Evolutionary conservation across 1,140 invertebrate genomes (phyloP), one percentile per base, ranked within the genome.

Genomic region (Ceratosolen solmsi): DNA sequence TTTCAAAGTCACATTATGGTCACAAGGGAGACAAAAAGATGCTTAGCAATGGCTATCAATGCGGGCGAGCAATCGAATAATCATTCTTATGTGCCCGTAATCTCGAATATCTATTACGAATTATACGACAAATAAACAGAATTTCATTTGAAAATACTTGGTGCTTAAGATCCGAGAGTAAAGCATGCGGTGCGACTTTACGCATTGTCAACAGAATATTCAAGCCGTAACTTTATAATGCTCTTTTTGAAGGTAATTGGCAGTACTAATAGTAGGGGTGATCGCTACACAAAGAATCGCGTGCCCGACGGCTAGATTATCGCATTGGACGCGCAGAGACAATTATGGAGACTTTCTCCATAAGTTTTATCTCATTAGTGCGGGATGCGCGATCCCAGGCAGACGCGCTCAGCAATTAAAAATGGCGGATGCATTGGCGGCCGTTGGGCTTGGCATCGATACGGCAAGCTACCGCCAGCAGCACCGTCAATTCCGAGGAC

Each of bases 191-290:
- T 36, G 30, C 60, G 4, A 63, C 60, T 63, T 63, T 38, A 17
- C 8, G 7, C 63, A 68, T n/a, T 68, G 63, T 68, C 63, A 68
- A 68, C 63, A 38, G 33, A 68, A 38, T 17, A 20, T 38, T 68
- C 27, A 20, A 38, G 33, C 17, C 36, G 3, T 33, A 68, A 68
- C 63, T 68, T 68, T 68, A 68, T 68, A 68, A 68, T 68, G 22
- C 63, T 68, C 63, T 68, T 68, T 65, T 68, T n/a, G 17, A 38
- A 38, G 33, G 20, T 68, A 68, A 68, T 68, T 68, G 63, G 9
- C 36, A 68, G 63, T 68, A 38, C 33, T 38, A 68, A 38, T 38
- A 68, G 4, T n/a, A 68, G 63, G 63, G 63, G 63, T 68, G 63
- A 68, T 13, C 5, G 17, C 0, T 2, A 33, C 20, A 38, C 63